A percentile compares a stretch with the other conserved stretches of the same genome.
phyloP scores from a whole-genome alignment of 2,113 vertebrate species.

The Scalopus aquaticus region DNA sequence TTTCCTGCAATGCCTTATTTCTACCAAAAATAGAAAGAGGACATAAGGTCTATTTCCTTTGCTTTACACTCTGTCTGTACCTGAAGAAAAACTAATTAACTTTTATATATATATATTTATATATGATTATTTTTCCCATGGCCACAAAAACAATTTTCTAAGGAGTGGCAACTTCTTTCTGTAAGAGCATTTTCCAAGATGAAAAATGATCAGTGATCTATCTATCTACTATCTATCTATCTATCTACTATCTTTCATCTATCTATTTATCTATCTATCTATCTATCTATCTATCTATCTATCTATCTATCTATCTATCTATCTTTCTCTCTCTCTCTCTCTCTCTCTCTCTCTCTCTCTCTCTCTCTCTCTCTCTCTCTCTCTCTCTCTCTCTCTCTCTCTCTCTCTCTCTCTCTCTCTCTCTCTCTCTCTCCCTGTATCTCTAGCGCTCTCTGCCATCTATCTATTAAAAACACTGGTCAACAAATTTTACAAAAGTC shows the following conservation, averaged over 20 bases:
- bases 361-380: background rate
- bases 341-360: background rate
- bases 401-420: background rate
- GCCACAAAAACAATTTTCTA: slow-evolving; percentile 3
- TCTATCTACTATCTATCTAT: background rate
- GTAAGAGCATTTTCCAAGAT: background rate
- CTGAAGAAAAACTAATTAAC: slow-evolving; percentile 20
- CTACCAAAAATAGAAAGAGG: background rate
- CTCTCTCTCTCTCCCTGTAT: background rate
- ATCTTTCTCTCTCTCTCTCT: background rate
- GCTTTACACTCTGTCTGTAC: background rate
- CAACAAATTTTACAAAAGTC: too few species aligned
- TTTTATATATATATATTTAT: too few species aligned
- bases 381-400: background rate
- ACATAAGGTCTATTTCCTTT: background rate
- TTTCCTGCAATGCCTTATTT: background rate
- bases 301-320: background rate
- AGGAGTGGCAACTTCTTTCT: background rate
- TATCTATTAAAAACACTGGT: background rate
- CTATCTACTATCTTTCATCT: background rate
- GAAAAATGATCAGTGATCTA: background rate
- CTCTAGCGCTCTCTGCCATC: too few species aligned
- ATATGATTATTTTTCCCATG: too few species aligned
- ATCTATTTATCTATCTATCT: background rate
- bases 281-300: background rate